Evolutionary conservation across 1,140 invertebrate species (phyloP).

Genomic region (Drosophila busckii): DNA sequence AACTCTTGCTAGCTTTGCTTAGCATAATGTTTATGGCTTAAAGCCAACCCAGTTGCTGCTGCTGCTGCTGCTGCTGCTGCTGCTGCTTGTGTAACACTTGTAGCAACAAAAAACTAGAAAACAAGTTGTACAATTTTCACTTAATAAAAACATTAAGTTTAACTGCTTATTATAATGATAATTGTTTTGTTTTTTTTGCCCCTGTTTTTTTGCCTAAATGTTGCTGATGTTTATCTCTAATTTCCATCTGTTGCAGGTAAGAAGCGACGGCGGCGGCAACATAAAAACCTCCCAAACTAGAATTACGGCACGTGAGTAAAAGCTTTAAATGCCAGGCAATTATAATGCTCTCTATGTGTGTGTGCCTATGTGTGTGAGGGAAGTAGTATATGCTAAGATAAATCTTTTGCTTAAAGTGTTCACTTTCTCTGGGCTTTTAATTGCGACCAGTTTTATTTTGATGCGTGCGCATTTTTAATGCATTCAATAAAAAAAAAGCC

Average conservation of each 20-base stretch:
- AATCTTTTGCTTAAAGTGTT: constrained; percentile 43
- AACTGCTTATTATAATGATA: constrained; percentile 49
- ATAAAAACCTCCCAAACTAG: constrained; percentile 64
- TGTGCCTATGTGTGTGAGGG: neutral
- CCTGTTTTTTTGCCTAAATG: constrained; percentile 48
- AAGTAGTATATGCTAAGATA: constrained; percentile 37
- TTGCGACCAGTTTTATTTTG: constrained; percentile 62
- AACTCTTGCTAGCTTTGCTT: too few relatives aligned
- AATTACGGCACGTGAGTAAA: constrained; percentile 67
- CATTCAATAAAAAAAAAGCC: constrained; percentile 40
- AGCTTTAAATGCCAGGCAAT: constrained; percentile 32
- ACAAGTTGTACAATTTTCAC: constrained; percentile 52
- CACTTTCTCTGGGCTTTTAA: constrained; percentile 71
- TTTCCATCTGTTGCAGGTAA: constrained; percentile 57
- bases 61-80: too few relatives aligned
- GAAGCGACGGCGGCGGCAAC: constrained; percentile 27
- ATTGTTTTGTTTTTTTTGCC: constrained; percentile 17
- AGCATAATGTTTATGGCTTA: too few relatives aligned
- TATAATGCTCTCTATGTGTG: neutral
- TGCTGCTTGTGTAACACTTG: too few relatives aligned
- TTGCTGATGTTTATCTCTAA: constrained; percentile 48
- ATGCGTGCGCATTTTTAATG: constrained; percentile 59
- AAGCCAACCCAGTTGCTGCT: too few relatives aligned
- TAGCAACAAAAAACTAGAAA: neutral
- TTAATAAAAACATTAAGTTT: constrained; percentile 60